These are phyloP conservation scores for Hyla sarda DNA, from an alignment of 2,113 vertebrate species.

Conservation along the genomic window DNA sequence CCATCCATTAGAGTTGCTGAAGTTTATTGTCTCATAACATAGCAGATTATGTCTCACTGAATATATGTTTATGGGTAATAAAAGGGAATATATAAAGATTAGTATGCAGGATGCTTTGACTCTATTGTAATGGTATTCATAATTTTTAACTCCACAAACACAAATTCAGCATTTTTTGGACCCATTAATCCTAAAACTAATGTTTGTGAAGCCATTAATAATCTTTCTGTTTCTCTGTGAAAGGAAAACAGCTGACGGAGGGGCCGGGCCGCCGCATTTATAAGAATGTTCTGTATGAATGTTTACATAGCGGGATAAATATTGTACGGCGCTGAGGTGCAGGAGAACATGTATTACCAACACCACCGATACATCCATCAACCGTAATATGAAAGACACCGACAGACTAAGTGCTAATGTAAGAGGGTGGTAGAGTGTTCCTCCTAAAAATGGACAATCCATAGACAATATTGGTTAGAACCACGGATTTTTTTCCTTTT, in stretches of 20 bases:
- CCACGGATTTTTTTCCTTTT: no score
- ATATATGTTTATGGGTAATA: constrained; percentile 61
- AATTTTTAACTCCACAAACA: constrained; percentile 59
- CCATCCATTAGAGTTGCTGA: constrained; percentile 38
- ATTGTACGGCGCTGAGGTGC: neutral
- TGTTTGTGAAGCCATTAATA: constrained; percentile 48
- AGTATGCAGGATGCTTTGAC: constrained; percentile 50
- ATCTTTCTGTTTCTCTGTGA: constrained; percentile 45
- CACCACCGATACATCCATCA: no score
- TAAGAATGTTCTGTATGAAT: neutral
- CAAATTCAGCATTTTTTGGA: constrained; percentile 56
- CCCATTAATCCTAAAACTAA: constrained; percentile 56
- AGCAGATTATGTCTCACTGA: constrained; percentile 57
- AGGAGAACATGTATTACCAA: neutral
- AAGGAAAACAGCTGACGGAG: constrained; percentile 38
- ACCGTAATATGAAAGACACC: no score
- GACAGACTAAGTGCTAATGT: no score
- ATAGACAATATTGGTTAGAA: no score
- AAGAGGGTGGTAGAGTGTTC: no score
- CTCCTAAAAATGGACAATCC: no score
- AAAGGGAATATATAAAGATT: constrained; percentile 59
- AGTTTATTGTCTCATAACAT: constrained; percentile 60
- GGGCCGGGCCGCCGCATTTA: neutral
- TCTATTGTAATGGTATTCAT: constrained; percentile 59
- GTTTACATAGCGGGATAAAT: neutral